These are phyloP conservation scores for Myripristis jacobus DNA, from an alignment of 2,797 vertebrate species.

Conservation along the genomic window DNA sequence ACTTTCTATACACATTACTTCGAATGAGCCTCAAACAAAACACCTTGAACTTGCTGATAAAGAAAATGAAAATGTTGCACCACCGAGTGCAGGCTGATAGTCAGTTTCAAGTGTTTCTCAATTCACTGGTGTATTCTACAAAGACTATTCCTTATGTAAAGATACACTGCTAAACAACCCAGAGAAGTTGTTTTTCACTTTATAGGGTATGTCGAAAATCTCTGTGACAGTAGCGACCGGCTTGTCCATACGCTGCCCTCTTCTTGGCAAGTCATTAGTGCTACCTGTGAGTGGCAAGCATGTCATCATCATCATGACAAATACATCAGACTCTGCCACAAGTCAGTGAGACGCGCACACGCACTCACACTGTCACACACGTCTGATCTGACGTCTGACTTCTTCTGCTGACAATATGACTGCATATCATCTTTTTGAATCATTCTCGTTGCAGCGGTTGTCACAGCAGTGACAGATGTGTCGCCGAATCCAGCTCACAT, in stretches of 20 bases:
- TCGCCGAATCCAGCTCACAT: background rate
- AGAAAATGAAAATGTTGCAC: constrained; percentile 15
- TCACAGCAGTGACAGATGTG: constrained; percentile 1
- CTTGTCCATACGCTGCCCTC: constrained; percentile 40
- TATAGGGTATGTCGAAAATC: background rate
- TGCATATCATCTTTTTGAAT: constrained; percentile 22
- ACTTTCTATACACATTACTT: background rate
- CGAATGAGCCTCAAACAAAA: constrained; percentile 17
- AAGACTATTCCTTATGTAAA: background rate
- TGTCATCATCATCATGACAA: constrained; percentile 38
- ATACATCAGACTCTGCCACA: constrained; percentile 1
- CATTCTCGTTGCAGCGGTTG: constrained; percentile 18
- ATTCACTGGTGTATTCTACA: constrained; percentile 2
- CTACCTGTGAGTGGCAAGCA: constrained; percentile 44
- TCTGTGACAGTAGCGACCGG: constrained; percentile 21
- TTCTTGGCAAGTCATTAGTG: constrained; percentile 23
- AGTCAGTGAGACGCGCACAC: background rate
- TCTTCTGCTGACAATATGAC: background rate
- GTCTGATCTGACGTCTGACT: background rate
- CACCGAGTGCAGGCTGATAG: background rate
- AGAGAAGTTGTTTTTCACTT: constrained; percentile 26
- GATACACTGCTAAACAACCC: constrained; percentile 2
- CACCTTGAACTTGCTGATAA: constrained; percentile 5
- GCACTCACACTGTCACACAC: constrained; percentile 6
- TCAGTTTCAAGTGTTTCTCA: constrained; percentile 8